Conservation (phyloP, 2,113 vertebrate genomes). For the Scolopax mira region DNA sequence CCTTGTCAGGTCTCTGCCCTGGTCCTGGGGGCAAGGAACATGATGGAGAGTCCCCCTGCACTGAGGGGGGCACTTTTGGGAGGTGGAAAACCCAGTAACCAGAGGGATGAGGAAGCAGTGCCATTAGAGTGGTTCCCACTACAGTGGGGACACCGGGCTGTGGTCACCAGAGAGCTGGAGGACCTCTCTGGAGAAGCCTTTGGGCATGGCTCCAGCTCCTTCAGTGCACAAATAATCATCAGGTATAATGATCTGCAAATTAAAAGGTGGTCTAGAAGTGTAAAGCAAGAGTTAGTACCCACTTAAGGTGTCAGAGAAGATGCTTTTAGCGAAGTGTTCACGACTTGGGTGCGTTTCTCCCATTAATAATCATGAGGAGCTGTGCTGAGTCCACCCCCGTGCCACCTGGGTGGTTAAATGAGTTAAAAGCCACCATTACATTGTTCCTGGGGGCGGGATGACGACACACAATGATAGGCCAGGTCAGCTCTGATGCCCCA, state of each 20-base stretch:
- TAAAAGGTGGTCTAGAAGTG: not conserved
- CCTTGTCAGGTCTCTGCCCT: not conserved
- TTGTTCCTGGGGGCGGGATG: fast-evolving
- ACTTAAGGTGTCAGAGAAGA: not conserved
- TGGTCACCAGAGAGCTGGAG: not conserved
- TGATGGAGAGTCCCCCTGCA: fast-evolving
- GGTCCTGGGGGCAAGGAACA: not conserved
- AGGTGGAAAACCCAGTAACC: not conserved
- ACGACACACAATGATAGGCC: too few species aligned
- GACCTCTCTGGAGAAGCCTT: not conserved
- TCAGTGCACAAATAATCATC: not conserved
- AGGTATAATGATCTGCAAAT: not conserved
- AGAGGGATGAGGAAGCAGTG: not conserved
- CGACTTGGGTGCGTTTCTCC: not conserved
- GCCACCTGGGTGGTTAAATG: fast-evolving
- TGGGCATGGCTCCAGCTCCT: not conserved
- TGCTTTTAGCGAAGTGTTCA: not conserved
- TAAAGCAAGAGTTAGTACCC: not conserved
- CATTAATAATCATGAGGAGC: not conserved
- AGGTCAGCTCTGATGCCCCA: not conserved
- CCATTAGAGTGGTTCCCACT: fast-evolving
- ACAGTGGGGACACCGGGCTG: fast-evolving
- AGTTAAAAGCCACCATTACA: not conserved
- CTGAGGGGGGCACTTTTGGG: not conserved
- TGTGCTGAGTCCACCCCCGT: not conserved